Conservation (phyloP, 2,888 invertebrate species). For the Bombylius discolor region DNA sequence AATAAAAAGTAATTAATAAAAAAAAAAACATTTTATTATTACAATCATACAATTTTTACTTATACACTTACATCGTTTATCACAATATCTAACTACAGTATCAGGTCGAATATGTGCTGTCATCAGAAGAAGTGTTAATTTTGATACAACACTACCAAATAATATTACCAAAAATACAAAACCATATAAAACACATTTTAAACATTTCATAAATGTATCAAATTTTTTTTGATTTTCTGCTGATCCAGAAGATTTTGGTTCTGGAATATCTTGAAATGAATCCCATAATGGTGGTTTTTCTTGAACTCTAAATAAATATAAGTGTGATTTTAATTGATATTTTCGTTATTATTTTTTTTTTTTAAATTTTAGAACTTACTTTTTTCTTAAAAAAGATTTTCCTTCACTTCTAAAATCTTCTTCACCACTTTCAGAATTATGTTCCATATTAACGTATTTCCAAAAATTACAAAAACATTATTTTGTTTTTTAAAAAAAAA, state of each 20-base stretch:
- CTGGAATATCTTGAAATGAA: constrained; percentile 59
- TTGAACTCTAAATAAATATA: neutral
- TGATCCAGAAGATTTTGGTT: constrained; percentile 53
- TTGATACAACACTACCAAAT: constrained; percentile 55
- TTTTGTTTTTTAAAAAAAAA: too few relatives aligned
- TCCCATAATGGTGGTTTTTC: constrained; percentile 58
- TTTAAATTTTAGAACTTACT: neutral
- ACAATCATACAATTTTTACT: too few relatives aligned
- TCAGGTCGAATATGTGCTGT: constrained; percentile 52
- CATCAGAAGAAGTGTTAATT: constrained; percentile 59
- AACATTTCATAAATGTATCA: constrained; percentile 45
- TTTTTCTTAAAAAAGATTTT: neutral
- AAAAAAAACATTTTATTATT: neutral
- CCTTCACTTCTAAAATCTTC: neutral
- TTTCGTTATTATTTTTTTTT: too few relatives aligned
- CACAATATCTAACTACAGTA: constrained; percentile 46
- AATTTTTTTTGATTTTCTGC: constrained; percentile 49
- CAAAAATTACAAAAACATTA: too few relatives aligned
- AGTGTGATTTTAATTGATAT: too few relatives aligned
- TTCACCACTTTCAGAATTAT: neutral
- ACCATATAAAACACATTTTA: constrained; percentile 56
- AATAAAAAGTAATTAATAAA: neutral
- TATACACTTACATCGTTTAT: constrained; percentile 31
- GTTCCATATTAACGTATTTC: too few relatives aligned
- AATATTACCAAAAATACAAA: constrained; percentile 54